Conservation (phyloP, 2,888 invertebrate species). For the Anaspis maculata region DNA sequence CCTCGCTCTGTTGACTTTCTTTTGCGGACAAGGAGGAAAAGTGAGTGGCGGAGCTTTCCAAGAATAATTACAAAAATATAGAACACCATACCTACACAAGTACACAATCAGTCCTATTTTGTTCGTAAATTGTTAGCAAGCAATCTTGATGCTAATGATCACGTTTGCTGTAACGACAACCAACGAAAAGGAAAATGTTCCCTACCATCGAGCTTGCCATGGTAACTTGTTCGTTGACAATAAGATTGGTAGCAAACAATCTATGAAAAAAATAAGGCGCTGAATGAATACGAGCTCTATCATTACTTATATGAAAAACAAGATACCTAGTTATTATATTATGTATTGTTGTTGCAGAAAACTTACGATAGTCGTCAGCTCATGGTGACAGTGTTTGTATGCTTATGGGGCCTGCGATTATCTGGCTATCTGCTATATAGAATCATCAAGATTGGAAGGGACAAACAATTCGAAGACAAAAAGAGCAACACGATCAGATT, state of each 20-base stretch:
- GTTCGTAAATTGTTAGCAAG: no score
- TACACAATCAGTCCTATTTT: no score
- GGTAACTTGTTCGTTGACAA: no score
- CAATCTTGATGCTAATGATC: no score
- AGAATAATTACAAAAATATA: not conserved
- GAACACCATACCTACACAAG: not conserved
- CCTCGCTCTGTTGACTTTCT: conserved; percentile 78
- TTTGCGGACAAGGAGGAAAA: conserved; percentile 67
- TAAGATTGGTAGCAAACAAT: no score
- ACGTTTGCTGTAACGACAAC: no score
- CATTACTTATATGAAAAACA: conserved; percentile 1
- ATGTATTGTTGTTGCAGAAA: conserved; percentile 40
- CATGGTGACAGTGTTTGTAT: conserved; percentile 84
- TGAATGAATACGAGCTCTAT: no score
- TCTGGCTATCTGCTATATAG: conserved; percentile 85
- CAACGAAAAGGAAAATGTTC: no score
- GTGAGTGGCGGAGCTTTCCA: conserved; percentile 34
- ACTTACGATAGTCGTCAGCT: conserved; percentile 81
- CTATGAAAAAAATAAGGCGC: no score
- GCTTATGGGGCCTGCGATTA: conserved; percentile 78
- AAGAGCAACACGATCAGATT: conserved; percentile 79
- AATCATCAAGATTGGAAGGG: conserved; percentile 82
- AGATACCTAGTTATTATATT: not conserved
- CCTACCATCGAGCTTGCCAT: no score
- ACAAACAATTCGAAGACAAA: conserved; percentile 84